These are phyloP conservation scores for Popillia japonica DNA, from an alignment of 1,140 invertebrate species.

Conservation along the genomic window DNA sequence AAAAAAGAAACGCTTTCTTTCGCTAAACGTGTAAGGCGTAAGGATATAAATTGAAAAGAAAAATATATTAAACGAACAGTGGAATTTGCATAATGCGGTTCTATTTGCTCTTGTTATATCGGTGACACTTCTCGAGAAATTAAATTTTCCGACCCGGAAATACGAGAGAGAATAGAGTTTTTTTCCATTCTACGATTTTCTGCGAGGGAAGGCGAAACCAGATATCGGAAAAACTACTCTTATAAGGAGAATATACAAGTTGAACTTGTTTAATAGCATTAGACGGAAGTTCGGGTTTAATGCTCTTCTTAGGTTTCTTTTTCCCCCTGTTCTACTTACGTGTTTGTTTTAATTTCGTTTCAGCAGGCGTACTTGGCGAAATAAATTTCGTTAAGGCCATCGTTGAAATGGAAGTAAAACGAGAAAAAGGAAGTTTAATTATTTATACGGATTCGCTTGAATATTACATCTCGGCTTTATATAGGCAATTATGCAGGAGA, in stretches of 20 bases:
- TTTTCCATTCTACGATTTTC: neutral
- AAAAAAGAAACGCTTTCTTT: slow-evolving; percentile 13
- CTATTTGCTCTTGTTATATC: slow-evolving; percentile 18
- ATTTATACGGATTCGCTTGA: neutral
- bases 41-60: slow-evolving; percentile 34
- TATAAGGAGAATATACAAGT: slow-evolving; percentile 1
- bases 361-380: neutral
- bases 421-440: neutral
- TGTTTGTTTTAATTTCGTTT: slow-evolving; percentile 23
- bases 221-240: slow-evolving; percentile 34
- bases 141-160: slow-evolving; percentile 18
- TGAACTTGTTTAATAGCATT: slow-evolving; percentile 33
- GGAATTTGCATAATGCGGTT: slow-evolving; percentile 18
- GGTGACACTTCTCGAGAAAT: slow-evolving; percentile 19
- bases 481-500: neutral
- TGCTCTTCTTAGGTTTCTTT: slow-evolving; percentile 8
- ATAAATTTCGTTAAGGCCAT: slow-evolving; percentile 10
- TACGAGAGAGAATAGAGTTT: neutral
- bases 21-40: neutral
- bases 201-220: neutral
- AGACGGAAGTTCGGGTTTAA: slow-evolving; percentile 22
- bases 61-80: slow-evolving; percentile 24
- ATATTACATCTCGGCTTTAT: neutral
- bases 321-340: neutral
- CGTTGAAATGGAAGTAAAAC: slow-evolving; percentile 9